Evolutionary conservation across 2,797 vertebrate species (phyloP).

Genomic region (Peromyscus nudipes): DNA sequence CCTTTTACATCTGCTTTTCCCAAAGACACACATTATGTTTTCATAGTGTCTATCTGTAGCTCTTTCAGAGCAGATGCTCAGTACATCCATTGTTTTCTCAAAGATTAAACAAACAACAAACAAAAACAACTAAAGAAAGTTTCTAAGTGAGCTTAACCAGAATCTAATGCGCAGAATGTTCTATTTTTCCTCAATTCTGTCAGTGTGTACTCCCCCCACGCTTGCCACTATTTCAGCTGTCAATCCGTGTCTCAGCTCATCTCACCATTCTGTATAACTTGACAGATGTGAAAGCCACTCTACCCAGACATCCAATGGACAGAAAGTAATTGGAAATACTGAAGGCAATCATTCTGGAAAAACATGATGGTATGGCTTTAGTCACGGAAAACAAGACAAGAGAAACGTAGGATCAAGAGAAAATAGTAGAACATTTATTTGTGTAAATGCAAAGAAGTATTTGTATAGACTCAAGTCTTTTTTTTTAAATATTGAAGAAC

Average conservation of each 20-base stretch:
- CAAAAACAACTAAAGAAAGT: not conserved
- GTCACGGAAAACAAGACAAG: constrained; percentile 21
- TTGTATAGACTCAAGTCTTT: not conserved
- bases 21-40: not conserved
- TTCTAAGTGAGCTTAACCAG: not conserved
- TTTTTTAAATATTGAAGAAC: not conserved
- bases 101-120: not conserved
- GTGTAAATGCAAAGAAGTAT: not conserved
- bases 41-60: not conserved
- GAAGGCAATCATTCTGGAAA: not conserved
- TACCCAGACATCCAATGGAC: not conserved
- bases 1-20: not conserved
- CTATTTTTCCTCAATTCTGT: not conserved
- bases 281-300: not conserved
- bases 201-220: not conserved
- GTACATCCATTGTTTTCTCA: not conserved
- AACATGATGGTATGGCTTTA: not conserved
- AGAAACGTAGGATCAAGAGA: not conserved
- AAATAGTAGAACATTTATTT: not conserved
- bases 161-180: not conserved
- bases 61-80: not conserved
- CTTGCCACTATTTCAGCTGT: not conserved
- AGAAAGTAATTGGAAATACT: constrained; percentile 29
- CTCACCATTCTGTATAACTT: not conserved
- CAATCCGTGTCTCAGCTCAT: not conserved